Evolutionary conservation across 2,888 invertebrate species (phyloP).

Genomic region (Metacarcinus magister): DNA sequence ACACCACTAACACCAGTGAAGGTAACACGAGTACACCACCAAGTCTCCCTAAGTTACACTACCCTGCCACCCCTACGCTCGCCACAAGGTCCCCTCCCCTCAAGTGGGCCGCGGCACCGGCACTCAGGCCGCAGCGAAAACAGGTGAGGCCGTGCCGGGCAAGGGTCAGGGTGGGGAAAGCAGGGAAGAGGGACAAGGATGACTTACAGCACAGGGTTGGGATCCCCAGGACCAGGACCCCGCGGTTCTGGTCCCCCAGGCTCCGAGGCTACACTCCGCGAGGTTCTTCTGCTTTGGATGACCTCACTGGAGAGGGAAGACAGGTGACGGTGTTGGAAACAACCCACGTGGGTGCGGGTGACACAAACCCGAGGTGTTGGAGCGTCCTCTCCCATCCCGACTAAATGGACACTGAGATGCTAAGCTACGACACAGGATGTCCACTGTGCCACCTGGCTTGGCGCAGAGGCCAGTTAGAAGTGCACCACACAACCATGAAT

Average conservation of each 20-base stretch:
- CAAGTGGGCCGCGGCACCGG: background rate
- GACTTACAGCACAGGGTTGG: slow-evolving; percentile 63
- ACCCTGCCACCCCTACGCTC: background rate
- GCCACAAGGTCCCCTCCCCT: slow-evolving; percentile 6
- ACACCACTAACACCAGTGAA: background rate
- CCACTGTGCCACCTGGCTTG: background rate
- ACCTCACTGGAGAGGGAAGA: slow-evolving; percentile 75
- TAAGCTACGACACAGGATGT: background rate
- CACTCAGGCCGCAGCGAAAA: background rate
- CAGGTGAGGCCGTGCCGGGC: slow-evolving; percentile 21
- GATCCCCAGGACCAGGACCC: slow-evolving; percentile 26
- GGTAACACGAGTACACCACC: background rate
- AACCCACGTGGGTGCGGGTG: slow-evolving; percentile 28
- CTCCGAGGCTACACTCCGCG: slow-evolving; percentile 60
- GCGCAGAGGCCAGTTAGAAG: background rate
- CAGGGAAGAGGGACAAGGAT: slow-evolving; percentile 6
- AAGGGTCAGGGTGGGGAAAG: background rate
- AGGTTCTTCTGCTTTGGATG: slow-evolving; percentile 70
- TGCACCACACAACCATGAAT: background rate
- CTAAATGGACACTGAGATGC: background rate
- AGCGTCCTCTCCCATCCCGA: background rate
- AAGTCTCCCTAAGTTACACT: background rate
- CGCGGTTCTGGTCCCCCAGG: slow-evolving; percentile 28
- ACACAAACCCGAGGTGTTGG: background rate
- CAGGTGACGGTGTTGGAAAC: slow-evolving; percentile 56